These are phyloP conservation scores for Donacobius atricapilla DNA, from an alignment of 2,113 vertebrate genomes.

Conservation along the genomic window DNA sequence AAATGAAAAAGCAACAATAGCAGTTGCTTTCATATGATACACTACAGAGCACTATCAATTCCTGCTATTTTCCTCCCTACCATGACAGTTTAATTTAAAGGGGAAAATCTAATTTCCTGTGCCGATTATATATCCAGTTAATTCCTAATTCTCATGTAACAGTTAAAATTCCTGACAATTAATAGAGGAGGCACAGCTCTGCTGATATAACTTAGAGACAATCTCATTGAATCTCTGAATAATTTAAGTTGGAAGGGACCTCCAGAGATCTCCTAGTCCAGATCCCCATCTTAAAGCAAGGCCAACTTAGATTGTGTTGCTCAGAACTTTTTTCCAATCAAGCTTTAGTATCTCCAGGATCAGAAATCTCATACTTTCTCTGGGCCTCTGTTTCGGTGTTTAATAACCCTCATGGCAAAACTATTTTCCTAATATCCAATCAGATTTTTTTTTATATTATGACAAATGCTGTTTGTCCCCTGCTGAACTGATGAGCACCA, in stretches of 20 bases:
- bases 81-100: conserved; percentile 54
- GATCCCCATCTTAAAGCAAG: not conserved
- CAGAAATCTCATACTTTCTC: not conserved
- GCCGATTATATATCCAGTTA: conserved; percentile 9
- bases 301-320: not conserved
- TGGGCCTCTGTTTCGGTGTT: not conserved
- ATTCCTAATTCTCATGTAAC: conserved; percentile 24
- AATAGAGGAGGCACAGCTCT: not conserved
- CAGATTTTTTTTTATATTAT: not conserved
- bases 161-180: conserved; percentile 30
- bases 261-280: not conserved
- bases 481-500: not conserved
- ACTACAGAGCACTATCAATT: not conserved
- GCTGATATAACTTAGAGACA: not conserved
- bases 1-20: not conserved
- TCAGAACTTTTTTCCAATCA: not conserved
- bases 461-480: not conserved
- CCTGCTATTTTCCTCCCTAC: not conserved
- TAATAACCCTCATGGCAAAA: not conserved
- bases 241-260: not conserved
- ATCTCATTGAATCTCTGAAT: not conserved
- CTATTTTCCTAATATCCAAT: not conserved
- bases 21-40: not conserved
- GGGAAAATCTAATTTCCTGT: conserved; percentile 62
- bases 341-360: not conserved